Percentiles rank a stretch among this genome's conserved stretches.
phyloP scores from a whole-genome alignment of 2,888 invertebrate species.

The Melinaea marsaeus region DNA sequence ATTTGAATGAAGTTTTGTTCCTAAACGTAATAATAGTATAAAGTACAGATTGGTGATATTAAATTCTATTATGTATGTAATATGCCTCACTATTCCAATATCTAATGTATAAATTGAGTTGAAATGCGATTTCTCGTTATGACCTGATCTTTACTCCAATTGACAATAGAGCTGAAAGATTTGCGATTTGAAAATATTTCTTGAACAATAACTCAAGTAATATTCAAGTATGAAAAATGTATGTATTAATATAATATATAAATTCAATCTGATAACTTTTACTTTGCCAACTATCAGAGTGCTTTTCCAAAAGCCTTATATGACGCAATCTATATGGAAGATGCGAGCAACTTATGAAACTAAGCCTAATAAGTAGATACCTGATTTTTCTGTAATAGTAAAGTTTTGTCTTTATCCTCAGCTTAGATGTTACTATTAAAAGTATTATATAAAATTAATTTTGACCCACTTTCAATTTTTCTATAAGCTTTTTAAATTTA shows the following conservation, averaged over 20 bases:
- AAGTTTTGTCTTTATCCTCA: not conserved
- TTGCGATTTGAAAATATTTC: not conserved
- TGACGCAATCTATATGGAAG: constrained; percentile 16
- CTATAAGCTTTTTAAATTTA: no score
- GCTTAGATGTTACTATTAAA: no score
- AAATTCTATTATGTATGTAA: no score
- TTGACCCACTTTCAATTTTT: no score
- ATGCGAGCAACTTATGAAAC: constrained; percentile 11
- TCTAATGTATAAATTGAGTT: no score
- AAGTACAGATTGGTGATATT: no score
- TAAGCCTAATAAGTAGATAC: constrained; percentile 12
- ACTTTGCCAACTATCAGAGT: not conserved
- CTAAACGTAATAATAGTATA: no score
- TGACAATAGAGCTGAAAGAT: not conserved
- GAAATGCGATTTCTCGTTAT: not conserved
- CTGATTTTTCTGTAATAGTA: no score
- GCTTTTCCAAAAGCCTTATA: not conserved
- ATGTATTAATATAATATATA: not conserved
- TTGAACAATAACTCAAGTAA: not conserved
- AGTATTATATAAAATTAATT: no score
- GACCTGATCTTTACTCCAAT: not conserved
- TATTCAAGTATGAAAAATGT: no score
- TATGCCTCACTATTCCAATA: no score
- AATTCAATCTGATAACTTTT: not conserved
- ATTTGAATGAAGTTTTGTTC: no score